A percentile compares a stretch with the other conserved stretches of the same genome.
Conservation (phyloP, 2,797 vertebrate genomes). For the Sorex maritimensis region DNA sequence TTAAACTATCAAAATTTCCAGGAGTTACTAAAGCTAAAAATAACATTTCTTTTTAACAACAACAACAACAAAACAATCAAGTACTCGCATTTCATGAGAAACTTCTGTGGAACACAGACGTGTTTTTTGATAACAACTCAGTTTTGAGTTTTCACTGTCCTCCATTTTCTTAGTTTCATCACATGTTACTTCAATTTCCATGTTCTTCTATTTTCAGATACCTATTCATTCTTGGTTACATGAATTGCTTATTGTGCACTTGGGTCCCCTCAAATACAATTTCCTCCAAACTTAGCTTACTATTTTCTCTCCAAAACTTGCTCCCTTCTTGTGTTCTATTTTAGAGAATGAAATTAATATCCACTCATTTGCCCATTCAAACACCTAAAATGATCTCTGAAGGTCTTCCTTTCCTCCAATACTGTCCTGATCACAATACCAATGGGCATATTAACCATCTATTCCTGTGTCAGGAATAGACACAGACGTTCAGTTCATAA, state of each 20-base stretch:
- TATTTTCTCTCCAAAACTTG: background rate
- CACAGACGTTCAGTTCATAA: background rate
- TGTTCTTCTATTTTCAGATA: constrained; percentile 55
- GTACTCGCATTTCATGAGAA: constrained; percentile 35
- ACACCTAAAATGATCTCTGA: background rate
- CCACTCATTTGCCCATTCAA: background rate
- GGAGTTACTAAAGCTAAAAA: background rate
- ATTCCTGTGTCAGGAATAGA: background rate
- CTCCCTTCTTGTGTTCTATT: background rate
- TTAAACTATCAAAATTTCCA: constrained; percentile 54
- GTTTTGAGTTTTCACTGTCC: constrained; percentile 32
- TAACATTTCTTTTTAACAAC: constrained; percentile 29
- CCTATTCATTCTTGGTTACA: background rate
- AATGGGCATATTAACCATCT: background rate
- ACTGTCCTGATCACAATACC: background rate
- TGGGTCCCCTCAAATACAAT: background rate
- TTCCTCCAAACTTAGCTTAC: constrained; percentile 41
- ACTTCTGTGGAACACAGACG: constrained; percentile 52
- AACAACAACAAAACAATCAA: background rate
- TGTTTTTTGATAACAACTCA: background rate
- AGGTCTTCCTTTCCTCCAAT: background rate
- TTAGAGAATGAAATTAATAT: background rate
- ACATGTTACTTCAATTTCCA: constrained; percentile 3
- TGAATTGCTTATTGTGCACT: background rate
- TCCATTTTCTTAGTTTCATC: constrained; percentile 47